Conservation (phyloP, 2,113 vertebrate species). For the Lepidothrix coronata region DNA sequence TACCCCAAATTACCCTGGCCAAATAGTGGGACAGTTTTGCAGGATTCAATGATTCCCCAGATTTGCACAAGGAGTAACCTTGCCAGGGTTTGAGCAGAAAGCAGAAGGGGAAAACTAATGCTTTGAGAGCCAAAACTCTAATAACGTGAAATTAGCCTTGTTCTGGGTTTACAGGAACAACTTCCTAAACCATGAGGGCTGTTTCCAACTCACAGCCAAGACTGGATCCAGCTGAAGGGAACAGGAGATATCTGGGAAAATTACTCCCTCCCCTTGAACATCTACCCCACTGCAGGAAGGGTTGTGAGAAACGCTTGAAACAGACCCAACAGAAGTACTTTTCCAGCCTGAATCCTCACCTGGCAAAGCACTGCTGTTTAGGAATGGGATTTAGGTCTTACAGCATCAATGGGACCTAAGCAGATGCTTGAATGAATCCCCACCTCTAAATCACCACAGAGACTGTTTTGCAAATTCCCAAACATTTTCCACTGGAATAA, state of each 20-base stretch:
- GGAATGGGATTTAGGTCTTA: not conserved
- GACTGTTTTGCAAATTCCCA: not conserved
- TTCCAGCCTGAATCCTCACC: not conserved
- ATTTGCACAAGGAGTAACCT: not conserved
- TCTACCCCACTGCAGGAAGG: not conserved
- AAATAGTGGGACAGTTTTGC: not conserved
- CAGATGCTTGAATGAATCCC: not conserved
- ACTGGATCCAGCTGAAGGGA: not conserved
- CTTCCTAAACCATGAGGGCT: not conserved
- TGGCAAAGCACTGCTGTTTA: not conserved
- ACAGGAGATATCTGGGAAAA: not conserved
- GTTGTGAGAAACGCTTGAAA: not conserved
- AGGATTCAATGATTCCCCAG: not conserved
- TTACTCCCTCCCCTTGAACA: not conserved
- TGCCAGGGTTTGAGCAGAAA: not conserved
- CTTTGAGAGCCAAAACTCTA: not conserved
- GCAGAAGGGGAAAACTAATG: not conserved
- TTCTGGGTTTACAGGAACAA: not conserved
- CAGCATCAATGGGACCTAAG: not conserved
- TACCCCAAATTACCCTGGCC: not conserved
- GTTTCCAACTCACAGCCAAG: not conserved
- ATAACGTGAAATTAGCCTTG: not conserved
- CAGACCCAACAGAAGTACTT: not conserved
- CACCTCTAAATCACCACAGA: slow-evolving; percentile 13
- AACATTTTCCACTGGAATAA: slow-evolving; percentile 31